Base-by-base conservation (phyloP, 2,113 vertebrate species). In the Toxotes jaculatrix region DNA sequence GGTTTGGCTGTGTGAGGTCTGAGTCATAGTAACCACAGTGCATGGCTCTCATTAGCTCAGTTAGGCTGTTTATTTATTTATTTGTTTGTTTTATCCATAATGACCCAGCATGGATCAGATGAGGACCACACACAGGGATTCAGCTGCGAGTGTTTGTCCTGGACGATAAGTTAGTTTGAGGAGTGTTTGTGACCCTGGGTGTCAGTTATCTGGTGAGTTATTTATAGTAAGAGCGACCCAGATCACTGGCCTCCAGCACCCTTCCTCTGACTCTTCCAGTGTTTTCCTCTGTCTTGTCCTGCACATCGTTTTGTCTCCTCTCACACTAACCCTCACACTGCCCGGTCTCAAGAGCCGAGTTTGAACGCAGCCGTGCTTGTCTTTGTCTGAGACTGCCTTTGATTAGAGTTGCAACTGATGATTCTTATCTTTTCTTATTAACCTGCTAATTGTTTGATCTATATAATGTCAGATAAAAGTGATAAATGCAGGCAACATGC, bases 141-240 rank as follows among this genome's bases (percentile, higher is more conserved):
- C 47, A 64, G 82, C 53, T 77, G 17, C 7, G 59, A 51, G 56
- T 65, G 57, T 67, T 49, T 57, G 49, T 87, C 83, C 73, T 59
- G 32, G 45, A 61, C 79, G 76, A 34, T 77, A 77, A 86, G 68
- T 74, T 79, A n/a, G 80, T 87, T 83, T 85, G 63, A 69, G 72
- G 84, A 60, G 81, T 82, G 85, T 91, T 84, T 88, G 80, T 80
- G 80, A 91, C 80, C 88, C 77, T 78, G 65, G 86, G 90, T 93
- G 84, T 93, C 89, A 79, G 77, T 91, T 91, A 85, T 73, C 91
- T 89, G 66, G 86, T 71, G 79, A 87, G 93, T 85, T 95, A 95
- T 94, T 94, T 93, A 93, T 95, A 95, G 92, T 74, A 75, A 31
- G 73, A 86, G 74, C 93, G 91, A 93, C 88, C 92, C 91, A 94